These are phyloP conservation scores for Pseudorasbora parva DNA, from an alignment of 2,113 vertebrate genomes.

Conservation along the genomic window DNA sequence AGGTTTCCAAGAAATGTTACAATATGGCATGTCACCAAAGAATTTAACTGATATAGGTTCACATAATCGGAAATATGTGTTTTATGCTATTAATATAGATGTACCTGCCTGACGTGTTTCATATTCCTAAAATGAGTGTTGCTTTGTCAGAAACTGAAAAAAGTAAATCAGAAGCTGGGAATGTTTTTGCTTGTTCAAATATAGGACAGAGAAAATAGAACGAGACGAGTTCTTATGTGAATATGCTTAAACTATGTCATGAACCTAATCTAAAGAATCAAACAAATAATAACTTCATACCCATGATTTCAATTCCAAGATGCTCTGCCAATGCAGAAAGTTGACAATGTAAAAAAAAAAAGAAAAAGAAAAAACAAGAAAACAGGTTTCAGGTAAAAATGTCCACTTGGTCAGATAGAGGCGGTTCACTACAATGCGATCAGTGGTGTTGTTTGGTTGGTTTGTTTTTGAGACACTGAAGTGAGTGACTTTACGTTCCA, in stretches of 20 bases:
- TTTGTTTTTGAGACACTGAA: conserved; percentile 56
- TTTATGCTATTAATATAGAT: not conserved
- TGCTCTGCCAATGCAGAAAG: conserved; percentile 97
- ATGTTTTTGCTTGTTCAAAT: conserved; percentile 26
- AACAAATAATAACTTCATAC: conserved; percentile 93
- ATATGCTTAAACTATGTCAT: conserved; percentile 34
- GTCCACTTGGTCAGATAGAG: conserved; percentile 72
- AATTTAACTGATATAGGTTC: not conserved
- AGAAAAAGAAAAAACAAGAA: conserved; percentile 66
- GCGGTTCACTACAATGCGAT: conserved; percentile 66
- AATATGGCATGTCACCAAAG: not conserved
- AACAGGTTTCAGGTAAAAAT: conserved; percentile 69
- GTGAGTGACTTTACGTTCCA: conserved; percentile 69
- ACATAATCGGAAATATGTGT: not conserved
- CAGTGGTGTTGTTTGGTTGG: conserved; percentile 54
- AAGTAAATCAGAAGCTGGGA: conserved; percentile 2
- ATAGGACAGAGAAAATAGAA: conserved; percentile 64
- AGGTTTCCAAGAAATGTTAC: not conserved
- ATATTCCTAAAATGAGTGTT: not conserved
- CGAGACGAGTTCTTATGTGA: conserved; percentile 71
- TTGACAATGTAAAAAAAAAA: conserved; percentile 75
- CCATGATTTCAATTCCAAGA: conserved; percentile 99
- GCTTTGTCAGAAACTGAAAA: not conserved
- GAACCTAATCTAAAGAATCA: conserved; percentile 63
- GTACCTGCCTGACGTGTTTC: not conserved